phyloP scores from a whole-genome alignment of 1,140 invertebrate genomes.

The Polyergus mexicanus region DNA sequence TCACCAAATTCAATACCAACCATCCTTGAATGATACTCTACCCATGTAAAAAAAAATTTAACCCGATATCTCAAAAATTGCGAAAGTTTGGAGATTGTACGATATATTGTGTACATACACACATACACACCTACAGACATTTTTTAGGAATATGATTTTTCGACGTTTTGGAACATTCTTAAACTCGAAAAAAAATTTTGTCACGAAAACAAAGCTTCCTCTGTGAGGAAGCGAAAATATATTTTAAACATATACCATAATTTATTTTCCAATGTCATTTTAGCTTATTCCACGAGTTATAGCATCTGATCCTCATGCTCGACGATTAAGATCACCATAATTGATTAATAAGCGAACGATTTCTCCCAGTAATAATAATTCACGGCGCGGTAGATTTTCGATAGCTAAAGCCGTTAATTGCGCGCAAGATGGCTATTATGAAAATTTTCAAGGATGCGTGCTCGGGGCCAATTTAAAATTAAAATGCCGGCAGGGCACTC shows the following conservation, averaged over 20 bases:
- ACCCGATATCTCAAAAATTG: too few relatives aligned
- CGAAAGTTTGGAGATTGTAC: too few relatives aligned
- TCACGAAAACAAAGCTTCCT: too few relatives aligned
- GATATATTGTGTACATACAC: too few relatives aligned
- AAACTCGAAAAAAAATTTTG: too few relatives aligned
- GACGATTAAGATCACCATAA: slow-evolving; percentile 36
- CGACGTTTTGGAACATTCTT: too few relatives aligned
- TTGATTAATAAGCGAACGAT: slow-evolving; percentile 50
- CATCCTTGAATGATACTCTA: too few relatives aligned
- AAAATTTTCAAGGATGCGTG: slow-evolving; percentile 46
- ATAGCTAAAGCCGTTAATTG: slow-evolving; percentile 51
- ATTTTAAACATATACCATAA: slow-evolving; percentile 16
- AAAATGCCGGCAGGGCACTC: slow-evolving; percentile 26
- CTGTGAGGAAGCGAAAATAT: not conserved
- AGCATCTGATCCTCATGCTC: not conserved
- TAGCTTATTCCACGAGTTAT: slow-evolving; percentile 2
- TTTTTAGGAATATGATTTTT: too few relatives aligned
- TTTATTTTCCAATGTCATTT: slow-evolving; percentile 20
- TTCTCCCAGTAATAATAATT: slow-evolving; percentile 17
- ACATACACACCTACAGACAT: too few relatives aligned
- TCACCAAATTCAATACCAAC: too few relatives aligned
- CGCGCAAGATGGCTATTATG: slow-evolving; percentile 43
- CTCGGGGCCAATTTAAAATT: slow-evolving; percentile 48
- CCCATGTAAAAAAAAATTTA: too few relatives aligned
- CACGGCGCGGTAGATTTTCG: slow-evolving; percentile 39